phyloP scores from a whole-genome alignment of 2,113 vertebrate species.

The Microtus richardsoni region DNA sequence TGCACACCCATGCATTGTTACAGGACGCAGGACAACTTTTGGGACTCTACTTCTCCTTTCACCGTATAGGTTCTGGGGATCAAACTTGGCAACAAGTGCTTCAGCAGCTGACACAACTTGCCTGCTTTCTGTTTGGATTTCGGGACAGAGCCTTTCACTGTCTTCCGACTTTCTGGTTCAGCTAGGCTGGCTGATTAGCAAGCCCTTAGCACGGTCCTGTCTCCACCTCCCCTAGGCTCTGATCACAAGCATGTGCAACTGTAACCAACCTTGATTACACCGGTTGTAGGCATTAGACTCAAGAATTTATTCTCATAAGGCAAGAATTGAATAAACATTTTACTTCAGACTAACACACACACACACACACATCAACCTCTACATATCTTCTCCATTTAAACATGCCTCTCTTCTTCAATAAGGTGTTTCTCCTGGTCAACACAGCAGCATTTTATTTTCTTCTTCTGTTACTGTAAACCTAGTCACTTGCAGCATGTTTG shows the following conservation, averaged over 20 bases:
- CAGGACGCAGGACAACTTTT: not conserved
- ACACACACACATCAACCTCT: not conserved
- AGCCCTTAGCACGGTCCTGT: not conserved
- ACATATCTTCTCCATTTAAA: not conserved
- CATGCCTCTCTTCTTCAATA: accelerated
- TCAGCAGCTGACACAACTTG: not conserved
- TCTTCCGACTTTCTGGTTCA: no score
- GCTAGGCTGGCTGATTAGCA: not conserved
- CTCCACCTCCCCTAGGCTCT: not conserved
- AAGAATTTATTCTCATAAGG: not conserved
- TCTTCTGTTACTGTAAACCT: not conserved
- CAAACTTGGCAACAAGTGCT: not conserved
- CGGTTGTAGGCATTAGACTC: not conserved
- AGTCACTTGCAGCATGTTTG: slow-evolving; percentile 82
- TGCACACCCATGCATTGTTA: no score
- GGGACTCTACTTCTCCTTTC: not conserved
- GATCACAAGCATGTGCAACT: not conserved
- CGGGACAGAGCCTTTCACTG: not conserved
- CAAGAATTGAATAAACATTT: not conserved
- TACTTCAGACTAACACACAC: not conserved
- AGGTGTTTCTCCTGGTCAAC: accelerated
- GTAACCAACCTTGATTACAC: not conserved
- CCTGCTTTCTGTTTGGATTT: not conserved
- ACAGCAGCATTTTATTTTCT: not conserved
- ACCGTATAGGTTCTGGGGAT: not conserved